phyloP scores from a whole-genome alignment of 2,888 invertebrate species.

The Macropis europaea region DNA sequence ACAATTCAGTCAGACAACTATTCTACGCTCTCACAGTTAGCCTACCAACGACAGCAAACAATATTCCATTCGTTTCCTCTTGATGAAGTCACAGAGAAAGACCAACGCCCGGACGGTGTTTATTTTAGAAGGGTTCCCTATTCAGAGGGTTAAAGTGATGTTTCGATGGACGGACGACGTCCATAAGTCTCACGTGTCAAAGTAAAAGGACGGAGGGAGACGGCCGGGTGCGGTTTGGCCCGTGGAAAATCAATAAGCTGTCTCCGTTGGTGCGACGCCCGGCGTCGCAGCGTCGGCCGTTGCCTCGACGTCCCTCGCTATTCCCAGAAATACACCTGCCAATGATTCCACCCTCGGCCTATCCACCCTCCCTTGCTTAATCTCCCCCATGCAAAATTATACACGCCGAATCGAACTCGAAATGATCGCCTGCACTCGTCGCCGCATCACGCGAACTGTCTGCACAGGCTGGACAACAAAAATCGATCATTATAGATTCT shows the following conservation, averaged over 20 bases:
- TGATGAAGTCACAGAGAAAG: no score
- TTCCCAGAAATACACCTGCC: constrained; percentile 43
- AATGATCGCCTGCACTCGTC: not conserved
- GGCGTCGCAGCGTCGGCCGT: constrained; percentile 42
- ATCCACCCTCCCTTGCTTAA: constrained; percentile 1
- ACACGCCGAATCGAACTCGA: not conserved
- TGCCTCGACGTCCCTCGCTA: constrained; percentile 30
- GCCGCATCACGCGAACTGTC: not conserved
- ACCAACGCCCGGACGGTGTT: no score
- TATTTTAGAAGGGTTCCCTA: no score
- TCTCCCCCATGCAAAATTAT: constrained; percentile 15
- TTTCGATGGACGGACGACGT: not conserved
- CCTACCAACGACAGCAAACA: no score
- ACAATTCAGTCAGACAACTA: no score
- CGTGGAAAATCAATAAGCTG: constrained; percentile 44
- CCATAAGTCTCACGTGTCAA: not conserved
- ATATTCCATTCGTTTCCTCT: no score
- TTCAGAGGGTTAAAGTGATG: no score
- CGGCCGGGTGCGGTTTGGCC: constrained; percentile 26
- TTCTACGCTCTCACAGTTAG: no score
- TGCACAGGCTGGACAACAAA: no score
- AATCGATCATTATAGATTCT: no score
- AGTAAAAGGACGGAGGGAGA: not conserved
- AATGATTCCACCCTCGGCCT: constrained; percentile 14
- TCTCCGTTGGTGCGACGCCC: constrained; percentile 36